A percentile compares a stretch with the other conserved stretches of the same genome.
Evolutionary conservation across 2,888 invertebrate species (phyloP).

Genomic region (Agrilus cyanescens): DNA sequence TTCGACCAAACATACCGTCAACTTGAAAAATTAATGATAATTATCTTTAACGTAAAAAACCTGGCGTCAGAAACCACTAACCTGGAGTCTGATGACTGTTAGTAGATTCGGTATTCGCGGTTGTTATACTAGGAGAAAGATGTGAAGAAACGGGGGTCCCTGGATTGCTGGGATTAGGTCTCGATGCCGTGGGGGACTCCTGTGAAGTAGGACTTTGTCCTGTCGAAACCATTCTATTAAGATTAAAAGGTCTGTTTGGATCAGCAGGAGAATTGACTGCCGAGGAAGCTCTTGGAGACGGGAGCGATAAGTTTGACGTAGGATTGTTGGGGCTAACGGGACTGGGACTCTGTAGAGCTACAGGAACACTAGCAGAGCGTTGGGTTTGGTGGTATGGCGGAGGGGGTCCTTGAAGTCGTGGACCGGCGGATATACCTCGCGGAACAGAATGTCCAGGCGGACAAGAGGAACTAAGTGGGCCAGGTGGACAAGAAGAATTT

Average conservation of each 20-base stretch:
- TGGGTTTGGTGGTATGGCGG: constrained; percentile 66
- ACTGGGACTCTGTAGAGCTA: constrained; percentile 61
- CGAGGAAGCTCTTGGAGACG: constrained; percentile 60
- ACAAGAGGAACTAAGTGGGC: constrained; percentile 20
- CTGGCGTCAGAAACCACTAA: constrained; percentile 14
- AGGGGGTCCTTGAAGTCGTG: constrained; percentile 59
- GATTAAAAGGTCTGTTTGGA: constrained; percentile 41
- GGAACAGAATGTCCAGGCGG: constrained; percentile 29
- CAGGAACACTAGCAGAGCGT: constrained; percentile 61
- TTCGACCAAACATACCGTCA: constrained; percentile 52
- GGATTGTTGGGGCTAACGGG: constrained; percentile 62
- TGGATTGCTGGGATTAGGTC: constrained; percentile 56
- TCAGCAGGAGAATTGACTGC: constrained; percentile 61
- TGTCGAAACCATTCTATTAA: constrained; percentile 40
- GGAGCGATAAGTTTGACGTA: constrained; percentile 56
- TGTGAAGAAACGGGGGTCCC: constrained; percentile 57
- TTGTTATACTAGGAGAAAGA: constrained; percentile 44
- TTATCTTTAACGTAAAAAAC: constrained; percentile 1
- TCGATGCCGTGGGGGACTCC: constrained; percentile 43
- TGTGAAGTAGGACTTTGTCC: constrained; percentile 51
- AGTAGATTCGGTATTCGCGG: constrained; percentile 32
- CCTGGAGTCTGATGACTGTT: constrained; percentile 34
- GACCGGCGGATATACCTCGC: constrained; percentile 30
- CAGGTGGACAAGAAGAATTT: constrained; percentile 14
- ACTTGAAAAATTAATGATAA: constrained; percentile 29